Conservation (phyloP, 2,888 invertebrate species). For the Tupiocoris notatus region DNA sequence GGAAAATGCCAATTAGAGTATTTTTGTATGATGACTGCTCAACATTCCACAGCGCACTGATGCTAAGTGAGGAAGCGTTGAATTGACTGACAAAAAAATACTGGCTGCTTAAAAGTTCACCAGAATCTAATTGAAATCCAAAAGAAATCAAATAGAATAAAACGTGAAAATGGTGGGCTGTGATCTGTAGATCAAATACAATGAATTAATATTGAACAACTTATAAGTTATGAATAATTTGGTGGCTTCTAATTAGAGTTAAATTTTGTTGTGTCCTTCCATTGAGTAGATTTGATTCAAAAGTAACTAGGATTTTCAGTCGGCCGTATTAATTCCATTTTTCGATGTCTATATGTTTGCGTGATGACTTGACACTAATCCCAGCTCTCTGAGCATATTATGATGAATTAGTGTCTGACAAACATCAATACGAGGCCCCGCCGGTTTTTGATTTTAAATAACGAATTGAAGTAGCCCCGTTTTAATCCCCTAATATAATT, state of each 20-base stretch:
- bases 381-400: conserved; percentile 21
- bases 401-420: conserved; percentile 17
- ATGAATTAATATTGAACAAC: neutral
- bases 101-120: too few relatives aligned
- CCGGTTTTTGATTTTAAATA: neutral
- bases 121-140: too few relatives aligned
- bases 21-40: neutral
- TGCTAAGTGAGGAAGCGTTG: neutral
- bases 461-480: neutral
- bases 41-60: neutral
- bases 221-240: neutral
- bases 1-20: too few relatives aligned
- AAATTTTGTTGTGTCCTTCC: neutral
- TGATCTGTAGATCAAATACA: too few relatives aligned
- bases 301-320: too few relatives aligned
- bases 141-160: too few relatives aligned
- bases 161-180: too few relatives aligned
- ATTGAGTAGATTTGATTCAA: too few relatives aligned
- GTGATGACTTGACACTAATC: conserved; percentile 28
- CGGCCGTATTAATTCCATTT: too few relatives aligned
- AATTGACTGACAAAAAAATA: neutral
- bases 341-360: conserved; percentile 5
- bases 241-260: neutral
- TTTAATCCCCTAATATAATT: too few relatives aligned
- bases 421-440: neutral